A percentile compares a stretch with the other conserved stretches of the same genome.
phyloP scores from a whole-genome alignment of 2,888 invertebrate genomes.

The Sturmia bella region DNA sequence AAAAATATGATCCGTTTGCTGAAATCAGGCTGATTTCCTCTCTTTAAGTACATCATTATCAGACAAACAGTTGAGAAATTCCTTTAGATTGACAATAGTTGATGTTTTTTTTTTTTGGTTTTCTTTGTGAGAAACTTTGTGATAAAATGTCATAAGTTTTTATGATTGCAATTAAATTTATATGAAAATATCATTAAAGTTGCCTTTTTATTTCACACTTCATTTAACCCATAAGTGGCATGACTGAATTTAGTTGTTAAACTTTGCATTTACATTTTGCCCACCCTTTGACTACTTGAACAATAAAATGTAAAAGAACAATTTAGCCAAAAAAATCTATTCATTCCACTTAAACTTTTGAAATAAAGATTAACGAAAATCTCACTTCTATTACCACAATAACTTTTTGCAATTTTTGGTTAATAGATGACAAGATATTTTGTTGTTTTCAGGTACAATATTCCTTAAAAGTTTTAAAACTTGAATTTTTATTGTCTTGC shows the following conservation, averaged over 20 bases:
- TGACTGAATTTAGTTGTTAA: not conserved
- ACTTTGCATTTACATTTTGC: not conserved
- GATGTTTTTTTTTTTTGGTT: not conserved
- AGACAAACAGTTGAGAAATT: too few species aligned
- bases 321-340: not conserved
- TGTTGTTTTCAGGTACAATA: not conserved
- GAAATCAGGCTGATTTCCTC: too few species aligned
- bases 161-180: conserved; percentile 5
- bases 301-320: too few species aligned
- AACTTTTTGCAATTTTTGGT: conserved; percentile 6
- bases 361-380: conserved; percentile 8
- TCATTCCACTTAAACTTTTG: not conserved
- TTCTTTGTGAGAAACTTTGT: not conserved
- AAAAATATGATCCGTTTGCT: too few species aligned
- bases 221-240: not conserved
- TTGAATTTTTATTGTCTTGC: conserved; percentile 2
- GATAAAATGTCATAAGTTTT: not conserved
- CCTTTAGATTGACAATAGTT: not conserved
- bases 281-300: not conserved
- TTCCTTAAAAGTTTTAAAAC: not conserved
- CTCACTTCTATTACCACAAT: conserved; percentile 6
- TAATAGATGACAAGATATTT: conserved; percentile 21
- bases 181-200: not conserved
- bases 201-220: not conserved
- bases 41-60: too few species aligned